A percentile compares a stretch with the other conserved stretches of the same genome.
Conservation (phyloP, 2,113 vertebrate species). For the Morone chrysops region DNA sequence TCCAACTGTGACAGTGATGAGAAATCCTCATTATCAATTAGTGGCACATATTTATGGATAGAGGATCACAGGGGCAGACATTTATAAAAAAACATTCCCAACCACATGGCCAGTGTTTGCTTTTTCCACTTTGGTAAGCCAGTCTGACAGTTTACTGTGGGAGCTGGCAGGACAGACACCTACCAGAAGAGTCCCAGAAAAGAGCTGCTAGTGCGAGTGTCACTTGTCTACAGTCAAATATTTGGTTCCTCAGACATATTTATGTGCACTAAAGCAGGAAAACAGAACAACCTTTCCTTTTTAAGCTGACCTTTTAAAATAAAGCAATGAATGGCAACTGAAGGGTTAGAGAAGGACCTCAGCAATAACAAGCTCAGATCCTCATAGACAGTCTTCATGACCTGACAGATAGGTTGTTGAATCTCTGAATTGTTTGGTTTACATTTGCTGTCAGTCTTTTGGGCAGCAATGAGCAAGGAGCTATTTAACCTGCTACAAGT, state of each 20-base stretch:
- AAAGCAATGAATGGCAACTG: background rate
- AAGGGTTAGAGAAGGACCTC: background rate
- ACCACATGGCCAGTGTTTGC: slow-evolving; percentile 59
- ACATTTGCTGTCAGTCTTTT: slow-evolving; percentile 59
- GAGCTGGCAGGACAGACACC: slow-evolving; percentile 37
- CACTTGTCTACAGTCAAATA: background rate
- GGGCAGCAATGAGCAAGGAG: slow-evolving; percentile 25
- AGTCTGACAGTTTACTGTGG: slow-evolving; percentile 44
- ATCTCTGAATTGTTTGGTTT: slow-evolving; percentile 26
- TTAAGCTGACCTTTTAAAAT: background rate
- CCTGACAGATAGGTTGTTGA: slow-evolving; percentile 35
- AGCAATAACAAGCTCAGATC: slow-evolving; percentile 16
- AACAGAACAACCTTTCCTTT: background rate
- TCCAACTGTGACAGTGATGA: slow-evolving; percentile 37
- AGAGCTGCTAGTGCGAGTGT: background rate
- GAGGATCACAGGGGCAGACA: slow-evolving; percentile 24
- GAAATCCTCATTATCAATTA: slow-evolving; percentile 45
- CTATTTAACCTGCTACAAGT: slow-evolving; percentile 53
- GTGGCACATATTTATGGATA: slow-evolving; percentile 24
- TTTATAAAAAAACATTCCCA: slow-evolving; percentile 48
- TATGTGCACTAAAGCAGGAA: background rate
- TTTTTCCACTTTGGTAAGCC: slow-evolving; percentile 62
- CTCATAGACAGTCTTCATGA: background rate
- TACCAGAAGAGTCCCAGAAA: slow-evolving; percentile 4
- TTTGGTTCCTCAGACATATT: background rate